Percentiles rank a stretch among this genome's conserved stretches.
Conservation (phyloP, 2,888 invertebrate genomes). For the Drosophila suboccidentalis region DNA sequence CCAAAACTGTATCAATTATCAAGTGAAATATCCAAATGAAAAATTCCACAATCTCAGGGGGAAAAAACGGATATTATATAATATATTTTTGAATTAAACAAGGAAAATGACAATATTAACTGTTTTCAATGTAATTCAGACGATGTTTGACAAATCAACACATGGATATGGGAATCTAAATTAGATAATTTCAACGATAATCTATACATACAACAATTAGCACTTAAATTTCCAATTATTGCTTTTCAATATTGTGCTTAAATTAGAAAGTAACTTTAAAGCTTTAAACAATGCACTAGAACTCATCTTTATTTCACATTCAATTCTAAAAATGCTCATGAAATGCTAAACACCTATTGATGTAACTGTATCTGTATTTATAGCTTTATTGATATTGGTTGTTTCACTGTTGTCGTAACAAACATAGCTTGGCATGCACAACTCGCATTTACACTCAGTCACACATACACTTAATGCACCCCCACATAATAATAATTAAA, state of each 20-base stretch:
- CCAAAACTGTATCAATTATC: neutral
- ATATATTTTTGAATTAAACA: no score
- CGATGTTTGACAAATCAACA: neutral
- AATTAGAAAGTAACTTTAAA: slow-evolving; percentile 3
- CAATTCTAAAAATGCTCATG: neutral
- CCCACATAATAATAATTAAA: neutral
- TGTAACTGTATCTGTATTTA: neutral
- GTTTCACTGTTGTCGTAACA: neutral
- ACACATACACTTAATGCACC: slow-evolving; percentile 27
- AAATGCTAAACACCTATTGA: neutral
- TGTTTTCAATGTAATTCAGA: no score
- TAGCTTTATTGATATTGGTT: no score
- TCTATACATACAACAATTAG: neutral
- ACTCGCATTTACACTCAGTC: slow-evolving; percentile 10
- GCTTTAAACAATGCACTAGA: neutral
- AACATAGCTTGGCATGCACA: slow-evolving; percentile 22
- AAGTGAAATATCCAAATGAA: no score
- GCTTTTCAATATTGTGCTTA: neutral
- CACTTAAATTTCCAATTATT: neutral
- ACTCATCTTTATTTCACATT: neutral
- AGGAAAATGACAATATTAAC: no score
- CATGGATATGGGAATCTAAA: neutral
- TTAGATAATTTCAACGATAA: neutral
- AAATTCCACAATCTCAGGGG: no score
- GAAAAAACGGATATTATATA: no score